Percentiles rank a stretch among this genome's conserved stretches.
These are phyloP conservation scores for Sphecodes monilicornis DNA, from an alignment of 2,888 invertebrate species.

Conservation along the genomic window DNA sequence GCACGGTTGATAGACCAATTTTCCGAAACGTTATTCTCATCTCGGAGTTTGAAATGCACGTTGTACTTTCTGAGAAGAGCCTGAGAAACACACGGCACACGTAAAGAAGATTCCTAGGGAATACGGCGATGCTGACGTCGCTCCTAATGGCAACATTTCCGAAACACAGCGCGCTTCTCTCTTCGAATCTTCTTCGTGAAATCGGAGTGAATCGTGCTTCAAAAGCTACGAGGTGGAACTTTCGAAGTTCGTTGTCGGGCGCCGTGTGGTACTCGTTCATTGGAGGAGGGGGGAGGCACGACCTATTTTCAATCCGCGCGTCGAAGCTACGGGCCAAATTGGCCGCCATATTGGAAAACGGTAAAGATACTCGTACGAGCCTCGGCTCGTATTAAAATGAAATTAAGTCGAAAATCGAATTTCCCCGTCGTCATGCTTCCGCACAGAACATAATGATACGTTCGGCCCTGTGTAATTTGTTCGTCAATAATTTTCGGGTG, in stretches of 20 bases:
- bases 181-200: constrained; percentile 10
- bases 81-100: constrained; percentile 28
- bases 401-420: constrained; percentile 25
- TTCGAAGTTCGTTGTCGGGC: not conserved
- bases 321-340: not conserved
- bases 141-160: constrained; percentile 37
- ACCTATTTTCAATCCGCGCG: not conserved
- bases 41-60: constrained; percentile 1
- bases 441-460: constrained; percentile 9
- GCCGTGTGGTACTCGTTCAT: not conserved
- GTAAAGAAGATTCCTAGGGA: constrained; percentile 33
- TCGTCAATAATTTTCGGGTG: constrained; percentile 29
- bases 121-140: constrained; percentile 26
- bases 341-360: not conserved
- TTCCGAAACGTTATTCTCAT: constrained; percentile 45
- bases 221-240: constrained; percentile 6
- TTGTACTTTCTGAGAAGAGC: constrained; percentile 14
- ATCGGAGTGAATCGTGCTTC: constrained; percentile 14
- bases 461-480: not conserved
- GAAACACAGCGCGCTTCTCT: constrained; percentile 13
- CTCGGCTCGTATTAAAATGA: not conserved
- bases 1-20: constrained; percentile 43
- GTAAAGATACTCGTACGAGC: not conserved
- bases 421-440: not conserved
- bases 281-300: not conserved